These are phyloP conservation scores for Xenotilapia longispinis DNA, from an alignment of 2,113 vertebrate species.

Conservation along the genomic window DNA sequence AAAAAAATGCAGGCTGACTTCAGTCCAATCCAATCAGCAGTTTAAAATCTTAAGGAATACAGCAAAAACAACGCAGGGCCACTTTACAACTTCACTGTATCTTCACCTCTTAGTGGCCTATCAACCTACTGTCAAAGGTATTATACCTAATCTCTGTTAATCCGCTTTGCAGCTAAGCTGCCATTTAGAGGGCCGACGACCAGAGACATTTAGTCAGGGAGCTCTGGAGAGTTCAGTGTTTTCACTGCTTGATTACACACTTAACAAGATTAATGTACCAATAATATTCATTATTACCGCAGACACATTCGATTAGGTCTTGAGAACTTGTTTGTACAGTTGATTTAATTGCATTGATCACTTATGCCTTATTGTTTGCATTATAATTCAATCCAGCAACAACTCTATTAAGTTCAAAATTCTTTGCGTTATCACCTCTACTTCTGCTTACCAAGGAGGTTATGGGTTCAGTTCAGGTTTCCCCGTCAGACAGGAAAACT, in stretches of 20 bases:
- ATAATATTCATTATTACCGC: not conserved
- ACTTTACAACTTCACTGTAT: not conserved
- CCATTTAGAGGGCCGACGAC: slow-evolving; percentile 5
- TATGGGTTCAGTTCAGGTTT: not conserved
- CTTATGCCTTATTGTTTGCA: not conserved
- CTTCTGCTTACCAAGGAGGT: not conserved
- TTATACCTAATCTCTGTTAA: slow-evolving; percentile 43
- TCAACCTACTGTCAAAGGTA: slow-evolving; percentile 16
- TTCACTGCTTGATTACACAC: not conserved
- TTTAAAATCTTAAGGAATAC: not conserved
- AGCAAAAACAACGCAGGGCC: not conserved
- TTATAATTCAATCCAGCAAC: not conserved
- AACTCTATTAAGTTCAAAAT: not conserved
- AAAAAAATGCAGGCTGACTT: not conserved
- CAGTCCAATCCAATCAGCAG: not conserved
- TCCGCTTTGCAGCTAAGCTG: slow-evolving; percentile 33
- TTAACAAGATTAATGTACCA: not conserved
- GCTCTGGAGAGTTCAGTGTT: not conserved
- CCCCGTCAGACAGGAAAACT: not conserved
- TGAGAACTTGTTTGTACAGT: not conserved
- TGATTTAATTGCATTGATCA: not conserved
- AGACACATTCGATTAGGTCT: not conserved
- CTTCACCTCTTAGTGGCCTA: not conserved
- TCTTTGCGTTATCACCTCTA: not conserved
- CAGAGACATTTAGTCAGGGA: not conserved